Evolutionary conservation across 2,888 invertebrate species (phyloP).

Genomic region (Polydrusus cervinus): DNA sequence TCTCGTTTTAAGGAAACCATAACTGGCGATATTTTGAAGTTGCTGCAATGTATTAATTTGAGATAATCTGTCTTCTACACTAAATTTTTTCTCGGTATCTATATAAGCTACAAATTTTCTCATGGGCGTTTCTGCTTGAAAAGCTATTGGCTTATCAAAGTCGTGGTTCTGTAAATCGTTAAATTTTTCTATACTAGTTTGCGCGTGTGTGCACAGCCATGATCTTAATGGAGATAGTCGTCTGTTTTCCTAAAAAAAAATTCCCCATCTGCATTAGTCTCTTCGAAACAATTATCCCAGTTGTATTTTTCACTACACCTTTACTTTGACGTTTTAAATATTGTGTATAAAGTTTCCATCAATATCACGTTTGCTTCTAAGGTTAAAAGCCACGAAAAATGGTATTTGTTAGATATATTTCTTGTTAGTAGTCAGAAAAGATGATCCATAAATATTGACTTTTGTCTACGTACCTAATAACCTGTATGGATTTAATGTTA

Average conservation of each 20-base stretch:
- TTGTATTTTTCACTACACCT: too few species aligned
- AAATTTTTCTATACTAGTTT: slow-evolving; percentile 87
- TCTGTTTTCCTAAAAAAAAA: slow-evolving; percentile 77
- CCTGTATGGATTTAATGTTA: too few species aligned
- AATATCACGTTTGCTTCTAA: too few species aligned
- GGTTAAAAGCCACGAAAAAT: too few species aligned
- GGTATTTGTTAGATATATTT: too few species aligned
- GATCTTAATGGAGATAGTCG: slow-evolving; percentile 90
- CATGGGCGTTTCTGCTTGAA: slow-evolving; percentile 90
- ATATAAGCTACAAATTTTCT: slow-evolving; percentile 94
- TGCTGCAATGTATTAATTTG: slow-evolving; percentile 96
- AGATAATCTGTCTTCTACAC: slow-evolving; percentile 92
- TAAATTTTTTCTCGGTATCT: slow-evolving; percentile 92
- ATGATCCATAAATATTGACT: too few species aligned
- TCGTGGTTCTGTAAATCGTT: slow-evolving; percentile 79
- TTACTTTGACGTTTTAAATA: too few species aligned
- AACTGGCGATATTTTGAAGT: slow-evolving; percentile 93
- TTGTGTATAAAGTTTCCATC: too few species aligned
- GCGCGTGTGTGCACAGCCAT: slow-evolving; percentile 93
- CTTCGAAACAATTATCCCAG: too few species aligned
- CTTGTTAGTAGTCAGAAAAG: too few species aligned
- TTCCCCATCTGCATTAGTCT: too few species aligned
- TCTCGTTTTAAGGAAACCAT: slow-evolving; percentile 89
- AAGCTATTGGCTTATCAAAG: slow-evolving; percentile 83
- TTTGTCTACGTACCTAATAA: too few species aligned